These are phyloP conservation scores for Sicus ferrugineus DNA, from an alignment of 2,888 invertebrate genomes.

Conservation along the genomic window DNA sequence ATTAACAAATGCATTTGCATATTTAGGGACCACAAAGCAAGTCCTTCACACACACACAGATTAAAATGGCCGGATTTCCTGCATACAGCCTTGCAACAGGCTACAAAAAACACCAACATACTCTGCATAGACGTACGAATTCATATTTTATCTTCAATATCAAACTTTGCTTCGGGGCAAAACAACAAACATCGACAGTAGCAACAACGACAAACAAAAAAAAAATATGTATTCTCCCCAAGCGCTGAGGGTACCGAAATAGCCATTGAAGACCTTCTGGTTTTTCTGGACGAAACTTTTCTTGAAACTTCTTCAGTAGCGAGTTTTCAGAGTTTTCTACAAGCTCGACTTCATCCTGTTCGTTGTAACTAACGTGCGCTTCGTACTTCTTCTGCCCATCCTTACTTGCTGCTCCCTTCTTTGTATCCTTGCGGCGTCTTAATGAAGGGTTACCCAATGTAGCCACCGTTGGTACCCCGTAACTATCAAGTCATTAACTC, in stretches of 20 bases:
- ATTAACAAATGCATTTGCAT: neutral
- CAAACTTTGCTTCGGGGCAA: neutral
- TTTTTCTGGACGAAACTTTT: slow-evolving; percentile 2
- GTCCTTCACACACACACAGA: slow-evolving; percentile 15
- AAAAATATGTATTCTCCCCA: neutral
- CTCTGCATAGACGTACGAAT: neutral
- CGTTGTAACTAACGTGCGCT: neutral
- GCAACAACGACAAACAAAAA: neutral
- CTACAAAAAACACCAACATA: neutral
- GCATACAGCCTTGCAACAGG: neutral
- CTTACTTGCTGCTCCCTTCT: neutral
- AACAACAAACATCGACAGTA: neutral
- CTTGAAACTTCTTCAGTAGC: neutral
- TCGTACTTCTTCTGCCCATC: neutral
- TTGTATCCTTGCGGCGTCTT: slow-evolving; percentile 8
- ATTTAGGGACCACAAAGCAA: slow-evolving; percentile 1
- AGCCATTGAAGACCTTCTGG: slow-evolving; percentile 6
- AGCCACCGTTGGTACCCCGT: slow-evolving; percentile 24
- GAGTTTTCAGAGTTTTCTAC: too few relatives aligned
- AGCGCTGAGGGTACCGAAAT: slow-evolving; percentile 13
- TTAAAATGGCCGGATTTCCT: slow-evolving; percentile 33
- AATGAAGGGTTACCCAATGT: slow-evolving; percentile 22
- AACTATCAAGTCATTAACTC: slow-evolving; percentile 59
- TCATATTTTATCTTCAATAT: neutral
- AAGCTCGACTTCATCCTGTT: neutral